Conservation (phyloP, 1,140 invertebrate genomes). For the Bombus confusus region DNA sequence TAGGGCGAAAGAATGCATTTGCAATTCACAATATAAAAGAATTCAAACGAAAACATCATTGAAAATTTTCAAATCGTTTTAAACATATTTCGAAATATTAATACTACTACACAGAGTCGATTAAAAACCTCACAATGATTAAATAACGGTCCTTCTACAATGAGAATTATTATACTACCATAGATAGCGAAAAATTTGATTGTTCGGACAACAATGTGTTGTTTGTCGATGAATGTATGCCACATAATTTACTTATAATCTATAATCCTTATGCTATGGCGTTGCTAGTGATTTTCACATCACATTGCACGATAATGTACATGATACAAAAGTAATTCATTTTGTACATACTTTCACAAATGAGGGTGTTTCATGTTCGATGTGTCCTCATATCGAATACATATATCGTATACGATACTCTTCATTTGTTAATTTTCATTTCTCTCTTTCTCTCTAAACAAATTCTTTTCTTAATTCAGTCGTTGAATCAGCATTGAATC, state of each 20-base stretch:
- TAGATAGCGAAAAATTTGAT: slow-evolving; percentile 50
- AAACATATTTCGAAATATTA: slow-evolving; percentile 26
- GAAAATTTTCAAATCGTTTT: neutral
- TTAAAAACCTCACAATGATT: slow-evolving; percentile 50
- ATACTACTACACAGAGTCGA: slow-evolving; percentile 15
- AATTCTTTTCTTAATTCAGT: slow-evolving; percentile 14
- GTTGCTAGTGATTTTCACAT: slow-evolving; percentile 31
- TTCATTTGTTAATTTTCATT: neutral
- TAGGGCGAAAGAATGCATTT: neutral
- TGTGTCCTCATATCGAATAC: slow-evolving; percentile 12
- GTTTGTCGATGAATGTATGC: slow-evolving; percentile 49
- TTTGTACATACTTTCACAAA: slow-evolving; percentile 76
- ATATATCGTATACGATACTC: slow-evolving; percentile 36
- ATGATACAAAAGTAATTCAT: slow-evolving; percentile 74
- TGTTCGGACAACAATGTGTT: slow-evolving; percentile 40
- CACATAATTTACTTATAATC: slow-evolving; percentile 59
- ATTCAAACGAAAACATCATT: neutral
- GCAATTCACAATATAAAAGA: neutral
- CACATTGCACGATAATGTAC: slow-evolving; percentile 48
- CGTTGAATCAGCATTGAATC: slow-evolving; percentile 1
- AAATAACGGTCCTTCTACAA: slow-evolving; percentile 41
- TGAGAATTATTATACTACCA: slow-evolving; percentile 43
- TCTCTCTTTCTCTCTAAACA: neutral
- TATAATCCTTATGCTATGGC: slow-evolving; percentile 51
- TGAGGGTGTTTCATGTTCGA: slow-evolving; percentile 30